A percentile compares a stretch with the other conserved stretches of the same genome.
Conservation (phyloP, 2,113 vertebrate species). For the Elephantulus edwardii region DNA sequence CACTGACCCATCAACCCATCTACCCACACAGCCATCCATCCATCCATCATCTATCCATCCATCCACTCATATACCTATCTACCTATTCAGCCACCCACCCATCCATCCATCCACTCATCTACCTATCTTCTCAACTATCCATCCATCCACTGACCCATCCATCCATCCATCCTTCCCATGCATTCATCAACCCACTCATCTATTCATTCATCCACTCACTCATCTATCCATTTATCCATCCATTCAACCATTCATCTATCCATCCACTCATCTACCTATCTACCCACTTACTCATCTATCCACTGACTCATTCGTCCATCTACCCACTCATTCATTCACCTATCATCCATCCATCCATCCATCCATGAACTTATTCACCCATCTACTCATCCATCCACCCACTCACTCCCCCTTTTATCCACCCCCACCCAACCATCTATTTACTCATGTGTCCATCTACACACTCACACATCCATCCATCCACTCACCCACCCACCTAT, state of each 20-base stretch:
- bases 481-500: background rate
- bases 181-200: background rate
- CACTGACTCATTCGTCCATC: background rate
- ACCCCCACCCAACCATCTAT: background rate
- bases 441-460: background rate
- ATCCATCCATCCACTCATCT: background rate
- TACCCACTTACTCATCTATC: background rate
- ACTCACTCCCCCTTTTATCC: background rate
- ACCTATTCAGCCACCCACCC: background rate
- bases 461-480: background rate
- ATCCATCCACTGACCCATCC: background rate
- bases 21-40: background rate
- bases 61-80: accelerated
- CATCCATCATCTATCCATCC: background rate
- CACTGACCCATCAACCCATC: no score
- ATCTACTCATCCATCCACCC: background rate
- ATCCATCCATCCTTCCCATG: background rate
- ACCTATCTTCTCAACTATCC: accelerated
- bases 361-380: background rate
- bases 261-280: background rate
- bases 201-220: background rate
- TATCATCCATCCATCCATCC: background rate
- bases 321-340: background rate
- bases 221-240: background rate
- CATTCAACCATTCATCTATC: background rate